Evolutionary conservation across 1,140 invertebrate genomes (phyloP).

Genomic region (Orius laevigatus): DNA sequence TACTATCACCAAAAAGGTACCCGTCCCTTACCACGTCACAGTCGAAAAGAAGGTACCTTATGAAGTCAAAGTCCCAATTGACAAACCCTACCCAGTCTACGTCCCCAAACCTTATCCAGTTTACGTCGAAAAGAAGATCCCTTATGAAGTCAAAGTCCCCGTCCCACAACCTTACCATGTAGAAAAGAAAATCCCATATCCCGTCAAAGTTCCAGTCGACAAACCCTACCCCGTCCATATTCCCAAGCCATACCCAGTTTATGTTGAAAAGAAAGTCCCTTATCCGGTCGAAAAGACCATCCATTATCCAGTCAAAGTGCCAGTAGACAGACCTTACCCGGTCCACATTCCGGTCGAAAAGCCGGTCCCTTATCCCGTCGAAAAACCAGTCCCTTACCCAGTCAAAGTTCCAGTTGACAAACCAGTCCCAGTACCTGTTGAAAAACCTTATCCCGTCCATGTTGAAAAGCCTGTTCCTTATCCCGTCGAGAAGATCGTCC

Average conservation of each 20-base stretch:
- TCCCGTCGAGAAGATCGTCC: constrained; percentile 24
- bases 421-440: constrained; percentile 42
- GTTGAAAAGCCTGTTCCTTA: constrained; percentile 41
- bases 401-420: constrained; percentile 38
- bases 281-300: constrained; percentile 37
- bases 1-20: constrained; percentile 16
- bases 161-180: constrained; percentile 41
- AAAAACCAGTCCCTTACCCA: constrained; percentile 37
- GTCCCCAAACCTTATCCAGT: constrained; percentile 46
- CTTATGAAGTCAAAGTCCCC: constrained; percentile 32
- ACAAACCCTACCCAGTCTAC: constrained; percentile 16
- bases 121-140: constrained; percentile 39
- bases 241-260: constrained; percentile 27
- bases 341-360: constrained; percentile 34
- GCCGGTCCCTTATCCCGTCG: constrained; percentile 38
- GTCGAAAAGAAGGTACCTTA: constrained; percentile 26
- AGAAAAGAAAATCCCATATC: constrained; percentile 30
- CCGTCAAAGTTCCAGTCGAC: constrained; percentile 48
- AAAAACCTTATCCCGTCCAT: constrained; percentile 34
- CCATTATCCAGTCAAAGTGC: constrained; percentile 37
- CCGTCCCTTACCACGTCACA: constrained; percentile 25
- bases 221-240: constrained; percentile 28
- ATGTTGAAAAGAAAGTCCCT: constrained; percentile 23
- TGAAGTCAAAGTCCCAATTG: constrained; percentile 10
- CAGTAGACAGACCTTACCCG: constrained; percentile 36